Evolutionary conservation across 2,888 invertebrate genomes (phyloP).

Genomic region (Seira sanloemensis): DNA sequence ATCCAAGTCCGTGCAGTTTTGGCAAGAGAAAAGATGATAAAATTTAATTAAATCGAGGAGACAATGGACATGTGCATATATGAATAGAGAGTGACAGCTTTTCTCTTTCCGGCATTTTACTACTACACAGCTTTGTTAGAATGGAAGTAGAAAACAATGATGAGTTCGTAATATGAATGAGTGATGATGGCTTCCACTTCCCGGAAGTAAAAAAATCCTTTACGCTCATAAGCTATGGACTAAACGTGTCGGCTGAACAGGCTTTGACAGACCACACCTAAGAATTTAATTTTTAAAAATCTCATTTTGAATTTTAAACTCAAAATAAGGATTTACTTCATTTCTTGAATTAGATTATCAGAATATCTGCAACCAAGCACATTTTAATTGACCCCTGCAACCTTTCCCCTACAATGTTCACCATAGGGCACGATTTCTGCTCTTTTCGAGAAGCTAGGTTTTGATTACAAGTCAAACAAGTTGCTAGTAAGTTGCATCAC

Average conservation of each 20-base stretch:
- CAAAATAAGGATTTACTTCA: too few relatives aligned
- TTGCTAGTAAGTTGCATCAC: too few relatives aligned
- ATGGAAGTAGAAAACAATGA: background rate
- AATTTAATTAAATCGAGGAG: slow-evolving; percentile 53
- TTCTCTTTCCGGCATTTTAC: background rate
- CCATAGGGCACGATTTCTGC: too few relatives aligned
- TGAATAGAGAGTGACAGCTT: slow-evolving; percentile 46
- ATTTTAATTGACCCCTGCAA: too few relatives aligned
- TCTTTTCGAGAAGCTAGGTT: too few relatives aligned
- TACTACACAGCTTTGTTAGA: background rate
- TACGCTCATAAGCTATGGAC: background rate
- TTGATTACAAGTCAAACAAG: too few relatives aligned
- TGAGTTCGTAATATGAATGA: slow-evolving; percentile 19
- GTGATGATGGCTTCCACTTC: background rate
- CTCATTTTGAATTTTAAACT: background rate
- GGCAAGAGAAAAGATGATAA: slow-evolving; percentile 22
- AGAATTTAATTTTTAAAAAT: background rate
- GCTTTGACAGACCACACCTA: background rate
- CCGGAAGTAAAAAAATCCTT: background rate
- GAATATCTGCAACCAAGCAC: too few relatives aligned
- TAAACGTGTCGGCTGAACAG: background rate
- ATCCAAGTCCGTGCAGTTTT: slow-evolving; percentile 20
- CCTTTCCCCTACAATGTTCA: too few relatives aligned
- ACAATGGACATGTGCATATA: slow-evolving; percentile 24
- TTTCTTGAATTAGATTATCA: too few relatives aligned